These are phyloP conservation scores for Lagopus muta DNA, from an alignment of 2,113 vertebrate genomes.

Conservation along the genomic window DNA sequence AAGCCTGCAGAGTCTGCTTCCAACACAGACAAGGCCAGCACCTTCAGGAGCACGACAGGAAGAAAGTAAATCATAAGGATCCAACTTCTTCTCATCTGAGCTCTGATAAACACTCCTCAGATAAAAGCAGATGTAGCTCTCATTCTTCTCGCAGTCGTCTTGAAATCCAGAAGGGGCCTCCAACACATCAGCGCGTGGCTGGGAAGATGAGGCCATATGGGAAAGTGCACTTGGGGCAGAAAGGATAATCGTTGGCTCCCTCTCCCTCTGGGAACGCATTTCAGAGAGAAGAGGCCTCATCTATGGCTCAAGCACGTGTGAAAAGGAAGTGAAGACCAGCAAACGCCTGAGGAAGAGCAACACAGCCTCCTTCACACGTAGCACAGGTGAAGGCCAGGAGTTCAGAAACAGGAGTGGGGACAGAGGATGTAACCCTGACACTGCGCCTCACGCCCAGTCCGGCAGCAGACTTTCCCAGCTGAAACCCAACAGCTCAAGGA, in stretches of 20 bases:
- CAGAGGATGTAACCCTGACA: constrained; percentile 64
- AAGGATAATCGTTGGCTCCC: background rate
- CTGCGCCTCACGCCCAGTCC: constrained; percentile 28
- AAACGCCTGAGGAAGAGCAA: background rate
- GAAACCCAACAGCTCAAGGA: constrained; percentile 59
- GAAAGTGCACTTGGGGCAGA: background rate
- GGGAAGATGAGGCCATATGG: background rate
- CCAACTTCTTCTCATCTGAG: background rate
- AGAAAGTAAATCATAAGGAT: background rate
- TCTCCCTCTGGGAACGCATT: background rate
- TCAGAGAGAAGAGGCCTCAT: background rate
- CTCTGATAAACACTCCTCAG: background rate
- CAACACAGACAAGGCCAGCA: background rate
- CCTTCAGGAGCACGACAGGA: background rate
- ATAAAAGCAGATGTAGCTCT: background rate
- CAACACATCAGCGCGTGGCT: background rate
- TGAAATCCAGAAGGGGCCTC: background rate
- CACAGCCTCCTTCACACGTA: background rate
- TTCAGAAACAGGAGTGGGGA: background rate
- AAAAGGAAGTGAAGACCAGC: constrained; percentile 53
- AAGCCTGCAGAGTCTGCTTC: background rate
- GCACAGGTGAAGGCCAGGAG: constrained; percentile 55
- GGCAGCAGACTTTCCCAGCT: constrained; percentile 50
- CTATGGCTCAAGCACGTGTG: background rate
- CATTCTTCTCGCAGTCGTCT: background rate